Evolutionary conservation across 2,888 invertebrate genomes (phyloP), one percentile per base, ranked within the genome.

Genomic region (Chymomyza amoena): DNA sequence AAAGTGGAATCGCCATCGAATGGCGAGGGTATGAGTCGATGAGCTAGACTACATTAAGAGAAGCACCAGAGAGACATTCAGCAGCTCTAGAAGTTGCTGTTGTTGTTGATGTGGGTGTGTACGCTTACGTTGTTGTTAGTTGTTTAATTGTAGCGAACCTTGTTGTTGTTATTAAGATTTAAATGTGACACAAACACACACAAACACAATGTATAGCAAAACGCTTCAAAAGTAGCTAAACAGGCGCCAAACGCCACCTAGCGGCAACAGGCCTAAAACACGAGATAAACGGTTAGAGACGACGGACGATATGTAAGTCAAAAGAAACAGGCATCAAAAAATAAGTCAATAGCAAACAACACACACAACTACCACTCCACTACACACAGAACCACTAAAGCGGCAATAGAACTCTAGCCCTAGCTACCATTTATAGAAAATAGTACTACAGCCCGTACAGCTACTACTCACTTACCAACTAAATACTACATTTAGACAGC

Each of bases 131-230:
- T 88, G 87, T 89, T 88, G 85, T 86, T 88, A 88, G 84, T 88
- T 87, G 87, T 89, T 88, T 88, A 89, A 87, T 81, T 85, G 85
- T 86, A 87, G 89, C 87, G 80, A 84, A 80, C 83, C 80, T 89
- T 80, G 75, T 80, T 83, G 80, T 80, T 89, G 81, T 84, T 84
- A 80, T 87, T 84, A 84, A 79, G 80, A 39, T 75, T 76, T 81
- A 80, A 77, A 77, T 79, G 72, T 45, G 39, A 81, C 80, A 86
- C 76, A 77, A 71, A 45, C 10, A 59, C 59, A 18, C 70, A 61
- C 56, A 69, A 64, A 72, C 66, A 69, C 69, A 72, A 61, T 72
- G 69, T 69, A 68, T 69, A 75, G 66, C 69, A 77, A 83, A 62
- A 83, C 77, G 86, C 88, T 84, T 87, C 86, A 83, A 77, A 72